These are phyloP conservation scores for Lepisosteus osseus DNA, from an alignment of 2,113 vertebrate genomes.

Conservation along the genomic window DNA sequence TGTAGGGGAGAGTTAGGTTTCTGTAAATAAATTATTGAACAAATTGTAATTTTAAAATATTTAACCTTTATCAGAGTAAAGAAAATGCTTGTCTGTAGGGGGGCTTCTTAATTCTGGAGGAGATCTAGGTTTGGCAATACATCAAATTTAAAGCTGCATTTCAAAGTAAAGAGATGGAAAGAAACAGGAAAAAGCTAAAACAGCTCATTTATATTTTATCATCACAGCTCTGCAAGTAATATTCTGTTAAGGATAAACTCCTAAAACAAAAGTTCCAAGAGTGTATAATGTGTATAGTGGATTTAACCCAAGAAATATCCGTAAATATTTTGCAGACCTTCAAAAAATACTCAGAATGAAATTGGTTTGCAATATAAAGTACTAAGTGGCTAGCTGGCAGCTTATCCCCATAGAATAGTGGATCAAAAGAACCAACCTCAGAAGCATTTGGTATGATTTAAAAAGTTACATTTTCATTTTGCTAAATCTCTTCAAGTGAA, in stretches of 20 bases:
- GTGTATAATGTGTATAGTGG: neutral
- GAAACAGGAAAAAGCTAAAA: constrained; percentile 11
- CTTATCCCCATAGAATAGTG: constrained; percentile 8
- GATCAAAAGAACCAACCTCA: neutral
- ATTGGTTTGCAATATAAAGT: constrained; percentile 11
- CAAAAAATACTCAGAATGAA: constrained; percentile 5
- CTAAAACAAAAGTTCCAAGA: constrained; percentile 12
- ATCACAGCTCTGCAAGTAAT: constrained; percentile 7
- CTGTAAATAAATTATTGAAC: too few relatives aligned
- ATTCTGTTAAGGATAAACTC: constrained; percentile 23
- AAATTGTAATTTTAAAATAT: too few relatives aligned
- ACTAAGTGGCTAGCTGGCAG: neutral
- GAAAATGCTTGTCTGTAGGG: too few relatives aligned
- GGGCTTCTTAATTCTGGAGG: too few relatives aligned
- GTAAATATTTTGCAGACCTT: constrained; percentile 18
- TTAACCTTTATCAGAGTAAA: too few relatives aligned
- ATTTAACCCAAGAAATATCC: neutral
- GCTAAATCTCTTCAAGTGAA: constrained; percentile 3
- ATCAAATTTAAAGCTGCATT: neutral
- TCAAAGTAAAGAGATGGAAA: constrained; percentile 5
- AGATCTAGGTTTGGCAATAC: neutral
- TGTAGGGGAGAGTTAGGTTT: too few relatives aligned
- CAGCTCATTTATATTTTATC: constrained; percentile 34
- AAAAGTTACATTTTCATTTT: neutral
- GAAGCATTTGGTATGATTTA: constrained; percentile 4